Conservation (phyloP, 64 coral and sea anemone genomes). For the Anthopleura sola region DNA sequence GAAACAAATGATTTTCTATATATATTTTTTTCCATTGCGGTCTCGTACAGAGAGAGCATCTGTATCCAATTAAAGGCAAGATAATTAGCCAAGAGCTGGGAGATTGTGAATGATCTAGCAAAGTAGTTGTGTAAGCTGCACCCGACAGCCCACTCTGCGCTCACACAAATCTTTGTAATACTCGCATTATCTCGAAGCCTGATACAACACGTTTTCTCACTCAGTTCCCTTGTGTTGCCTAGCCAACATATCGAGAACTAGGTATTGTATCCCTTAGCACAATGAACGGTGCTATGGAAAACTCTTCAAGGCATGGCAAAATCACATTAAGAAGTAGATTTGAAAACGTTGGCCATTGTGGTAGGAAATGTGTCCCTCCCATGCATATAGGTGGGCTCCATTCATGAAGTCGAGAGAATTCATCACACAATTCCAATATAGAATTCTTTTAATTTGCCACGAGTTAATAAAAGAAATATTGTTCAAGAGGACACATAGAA, state of each 20-base stretch:
- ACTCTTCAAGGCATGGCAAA: background rate
- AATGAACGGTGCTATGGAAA: background rate
- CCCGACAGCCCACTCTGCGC: background rate
- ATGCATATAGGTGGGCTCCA: background rate
- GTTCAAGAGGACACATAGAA: background rate
- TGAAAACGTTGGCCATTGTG: background rate
- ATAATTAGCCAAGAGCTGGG: background rate
- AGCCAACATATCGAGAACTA: background rate
- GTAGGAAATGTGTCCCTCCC: conserved; percentile 2
- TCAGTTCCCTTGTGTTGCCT: background rate
- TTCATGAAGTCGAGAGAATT: background rate
- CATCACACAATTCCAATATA: background rate
- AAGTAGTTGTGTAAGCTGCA: background rate
- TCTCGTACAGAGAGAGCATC: background rate
- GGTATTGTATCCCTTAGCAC: background rate
- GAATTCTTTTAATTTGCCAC: background rate
- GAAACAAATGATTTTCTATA: background rate
- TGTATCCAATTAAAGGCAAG: background rate
- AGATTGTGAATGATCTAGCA: background rate
- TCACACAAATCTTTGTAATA: background rate
- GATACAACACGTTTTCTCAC: background rate
- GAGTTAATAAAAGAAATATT: background rate
- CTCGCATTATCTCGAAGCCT: background rate
- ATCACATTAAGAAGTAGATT: background rate
- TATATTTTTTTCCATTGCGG: background rate